phyloP scores from a whole-genome alignment of 2,888 invertebrate species.

The Drosophila picticornis region DNA sequence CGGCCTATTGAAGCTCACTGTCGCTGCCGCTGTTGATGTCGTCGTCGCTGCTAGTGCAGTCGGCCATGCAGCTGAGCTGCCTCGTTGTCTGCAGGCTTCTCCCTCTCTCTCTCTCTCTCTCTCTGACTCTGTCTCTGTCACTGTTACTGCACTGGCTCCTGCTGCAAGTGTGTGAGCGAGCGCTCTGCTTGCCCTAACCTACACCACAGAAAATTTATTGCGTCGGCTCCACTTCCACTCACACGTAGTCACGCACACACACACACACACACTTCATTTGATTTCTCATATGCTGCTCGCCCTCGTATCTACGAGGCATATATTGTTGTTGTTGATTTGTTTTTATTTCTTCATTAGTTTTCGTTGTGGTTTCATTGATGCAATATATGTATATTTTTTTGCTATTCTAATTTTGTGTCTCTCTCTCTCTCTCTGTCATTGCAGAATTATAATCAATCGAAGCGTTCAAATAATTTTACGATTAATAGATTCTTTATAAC shows the following conservation, averaged over 20 bases:
- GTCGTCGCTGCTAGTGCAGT: conserved; percentile 42
- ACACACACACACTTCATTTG: conserved; percentile 33
- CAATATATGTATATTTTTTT: conserved; percentile 16
- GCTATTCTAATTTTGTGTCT: conserved; percentile 15
- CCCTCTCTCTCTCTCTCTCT: conserved; percentile 8
- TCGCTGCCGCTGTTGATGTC: conserved; percentile 9
- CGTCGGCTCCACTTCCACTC: conserved; percentile 63
- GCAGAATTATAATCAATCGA: conserved; percentile 47
- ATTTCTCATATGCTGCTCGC: conserved; percentile 46
- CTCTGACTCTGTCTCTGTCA: background rate
- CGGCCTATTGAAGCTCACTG: conserved; percentile 69
- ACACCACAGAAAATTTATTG: conserved; percentile 77
- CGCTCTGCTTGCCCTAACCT: conserved; percentile 69
- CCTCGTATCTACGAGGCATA: conserved; percentile 49
- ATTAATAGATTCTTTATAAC: conserved; percentile 24
- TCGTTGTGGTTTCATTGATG: conserved; percentile 62
- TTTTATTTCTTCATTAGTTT: conserved; percentile 48
- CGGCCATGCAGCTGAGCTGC: conserved; percentile 50
- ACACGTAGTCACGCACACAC: conserved; percentile 25
- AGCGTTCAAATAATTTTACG: conserved; percentile 38
- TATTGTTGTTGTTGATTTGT: conserved; percentile 39
- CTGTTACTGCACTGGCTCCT: background rate
- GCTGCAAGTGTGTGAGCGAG: conserved; percentile 20
- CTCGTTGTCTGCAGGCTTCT: conserved; percentile 6
- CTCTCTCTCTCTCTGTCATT: conserved; percentile 25